These are phyloP conservation scores for Ganaspis brasiliensis DNA, from an alignment of 2,888 invertebrate genomes.

Conservation along the genomic window DNA sequence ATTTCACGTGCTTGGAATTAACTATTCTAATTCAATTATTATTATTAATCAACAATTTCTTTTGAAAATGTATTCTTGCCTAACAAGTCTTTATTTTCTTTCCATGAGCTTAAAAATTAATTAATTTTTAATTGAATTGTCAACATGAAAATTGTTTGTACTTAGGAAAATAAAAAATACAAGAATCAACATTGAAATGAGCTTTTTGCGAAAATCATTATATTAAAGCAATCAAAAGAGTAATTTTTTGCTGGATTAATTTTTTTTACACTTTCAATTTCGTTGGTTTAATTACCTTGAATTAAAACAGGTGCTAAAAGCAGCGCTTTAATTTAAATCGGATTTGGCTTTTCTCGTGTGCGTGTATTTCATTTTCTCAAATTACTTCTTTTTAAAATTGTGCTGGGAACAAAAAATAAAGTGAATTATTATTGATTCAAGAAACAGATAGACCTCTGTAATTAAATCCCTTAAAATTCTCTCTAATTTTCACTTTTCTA, in stretches of 20 bases:
- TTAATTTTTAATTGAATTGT: no score
- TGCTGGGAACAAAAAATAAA: not conserved
- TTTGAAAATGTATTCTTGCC: no score
- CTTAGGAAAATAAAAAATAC: no score
- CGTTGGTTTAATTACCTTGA: conserved; percentile 11
- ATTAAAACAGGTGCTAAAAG: conserved; percentile 7
- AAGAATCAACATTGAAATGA: no score
- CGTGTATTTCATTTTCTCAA: conserved; percentile 22
- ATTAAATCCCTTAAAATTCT: conserved; percentile 21
- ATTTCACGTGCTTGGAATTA: no score
- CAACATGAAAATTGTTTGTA: no score
- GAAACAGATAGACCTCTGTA: not conserved
- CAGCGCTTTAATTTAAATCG: conserved; percentile 9
- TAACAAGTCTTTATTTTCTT: no score
- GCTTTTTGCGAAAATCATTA: not conserved
- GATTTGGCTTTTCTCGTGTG: not conserved
- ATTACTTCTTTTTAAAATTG: conserved; percentile 1
- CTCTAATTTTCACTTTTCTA: conserved; percentile 23
- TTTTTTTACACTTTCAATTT: not conserved
- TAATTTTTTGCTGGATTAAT: not conserved
- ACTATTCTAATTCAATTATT: no score
- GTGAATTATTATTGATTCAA: not conserved
- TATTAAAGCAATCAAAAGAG: conserved; percentile 4
- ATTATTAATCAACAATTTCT: no score
- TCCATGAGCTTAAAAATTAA: no score